Base-by-base conservation (phyloP, 2,888 invertebrate genomes). In the Diogma glabrata region DNA sequence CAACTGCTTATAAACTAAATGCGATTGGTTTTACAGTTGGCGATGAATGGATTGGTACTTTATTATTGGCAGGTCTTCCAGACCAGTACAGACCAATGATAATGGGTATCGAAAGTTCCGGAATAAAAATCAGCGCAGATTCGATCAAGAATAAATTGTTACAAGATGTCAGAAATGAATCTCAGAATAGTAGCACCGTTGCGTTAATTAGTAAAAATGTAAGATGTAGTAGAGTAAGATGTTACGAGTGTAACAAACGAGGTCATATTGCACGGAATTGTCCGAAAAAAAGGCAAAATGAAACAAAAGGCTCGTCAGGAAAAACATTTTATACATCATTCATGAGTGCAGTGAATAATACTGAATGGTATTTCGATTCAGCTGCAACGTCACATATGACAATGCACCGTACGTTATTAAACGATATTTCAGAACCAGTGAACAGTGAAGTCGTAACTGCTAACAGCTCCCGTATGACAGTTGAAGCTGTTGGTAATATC, bases 401-500 rank as follows among this genome's bases (percentile, higher is more conserved):
- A 9, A 36, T 36, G 36, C 14, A 36, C 36, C 14, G 36, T 14
- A 36, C 8, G 36, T 16, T 7, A 17, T 8, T 36, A 36, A 36
- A 36, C 36, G 36, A 36, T 36, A 36, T 36, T 36, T 9, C 36
- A 36, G 36, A 36, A 36, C n/a, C 36, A 36, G 36, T 17, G 9
- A 36, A 36, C 36, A 36, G 36, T 36, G 8, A 36, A 36, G 36
- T 14, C 36, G 14, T 36, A 36, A 36, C 36, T 36, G 36, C 36
- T 14, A 36, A 36, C 36, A 36, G 36, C 9, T 14, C 36, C 36
- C 36, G 36, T 36, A 36, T 36, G 36, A 36, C 14, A 36, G 36
- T 36, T 36, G 36, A 36, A 36, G 36, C 40, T 20, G 19, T 20
- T 40, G 19, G 23, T 43, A 43, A 43, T 43, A 22, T 20, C n/a